These are phyloP conservation scores for Neodiprion lecontei DNA, from an alignment of 1,140 invertebrate species.

Conservation along the genomic window DNA sequence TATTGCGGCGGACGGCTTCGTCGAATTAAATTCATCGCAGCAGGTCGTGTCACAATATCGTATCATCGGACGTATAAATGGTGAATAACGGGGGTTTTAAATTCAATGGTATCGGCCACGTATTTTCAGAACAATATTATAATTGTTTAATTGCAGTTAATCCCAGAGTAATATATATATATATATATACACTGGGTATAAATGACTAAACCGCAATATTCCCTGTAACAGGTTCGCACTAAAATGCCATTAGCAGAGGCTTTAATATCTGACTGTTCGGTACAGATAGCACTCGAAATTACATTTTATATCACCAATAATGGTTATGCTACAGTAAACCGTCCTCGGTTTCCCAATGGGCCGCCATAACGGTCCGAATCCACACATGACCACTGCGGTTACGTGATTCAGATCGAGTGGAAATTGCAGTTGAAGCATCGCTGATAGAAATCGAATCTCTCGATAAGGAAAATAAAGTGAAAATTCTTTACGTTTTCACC, in stretches of 20 bases:
- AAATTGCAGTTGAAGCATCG: too few species aligned
- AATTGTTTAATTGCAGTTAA: not conserved
- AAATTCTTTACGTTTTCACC: too few species aligned
- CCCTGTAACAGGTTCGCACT: not conserved
- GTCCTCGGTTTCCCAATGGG: not conserved
- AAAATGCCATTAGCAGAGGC: not conserved
- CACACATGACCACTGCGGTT: not conserved
- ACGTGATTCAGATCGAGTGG: too few species aligned
- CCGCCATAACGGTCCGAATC: not conserved
- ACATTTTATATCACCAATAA: constrained; percentile 7
- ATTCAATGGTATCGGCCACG: not conserved
- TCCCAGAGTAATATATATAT: too few species aligned
- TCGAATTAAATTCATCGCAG: too few species aligned
- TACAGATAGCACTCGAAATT: constrained; percentile 9
- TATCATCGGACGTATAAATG: not conserved
- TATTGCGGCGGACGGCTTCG: too few species aligned
- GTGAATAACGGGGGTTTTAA: not conserved
- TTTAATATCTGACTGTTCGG: not conserved
- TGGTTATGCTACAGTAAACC: not conserved
- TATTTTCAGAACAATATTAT: not conserved
- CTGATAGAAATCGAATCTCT: too few species aligned
- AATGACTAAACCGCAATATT: not conserved
- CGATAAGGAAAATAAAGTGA: too few species aligned
- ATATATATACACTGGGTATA: not conserved
- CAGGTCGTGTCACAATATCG: not conserved